These are phyloP conservation scores for Sicus ferrugineus DNA, from an alignment of 2,888 invertebrate genomes.

Conservation along the genomic window DNA sequence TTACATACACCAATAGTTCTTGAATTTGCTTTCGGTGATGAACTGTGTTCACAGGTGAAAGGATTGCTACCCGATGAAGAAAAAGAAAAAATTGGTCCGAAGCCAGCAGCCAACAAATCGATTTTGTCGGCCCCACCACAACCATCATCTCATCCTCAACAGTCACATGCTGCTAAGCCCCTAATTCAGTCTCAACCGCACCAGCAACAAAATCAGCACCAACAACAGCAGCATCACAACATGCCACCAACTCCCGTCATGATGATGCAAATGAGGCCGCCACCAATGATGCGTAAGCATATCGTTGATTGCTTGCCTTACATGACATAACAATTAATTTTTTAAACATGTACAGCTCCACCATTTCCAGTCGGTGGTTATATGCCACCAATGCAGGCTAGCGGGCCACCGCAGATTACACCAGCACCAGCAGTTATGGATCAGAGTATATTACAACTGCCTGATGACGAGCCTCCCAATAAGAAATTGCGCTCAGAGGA, in stretches of 20 bases:
- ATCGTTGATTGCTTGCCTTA: no score
- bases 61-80: conserved; percentile 94
- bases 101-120: conserved; percentile 69
- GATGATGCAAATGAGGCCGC: conserved; percentile 64
- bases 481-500: conserved; percentile 94
- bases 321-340: no score
- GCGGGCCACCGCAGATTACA: conserved; percentile 54
- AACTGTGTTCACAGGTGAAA: conserved; percentile 68
- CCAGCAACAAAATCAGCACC: conserved; percentile 47
- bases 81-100: conserved; percentile 96
- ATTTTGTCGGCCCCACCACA: conserved; percentile 61
- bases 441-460: conserved; percentile 65
- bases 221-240: conserved; percentile 50
- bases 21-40: neutral
- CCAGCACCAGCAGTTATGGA: conserved; percentile 68
- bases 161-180: conserved; percentile 39
- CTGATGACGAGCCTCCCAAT: conserved; percentile 84
- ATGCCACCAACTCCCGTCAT: conserved; percentile 60
- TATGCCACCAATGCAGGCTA: conserved; percentile 60
- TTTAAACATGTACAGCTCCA: conserved; percentile 57
- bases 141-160: conserved; percentile 41
- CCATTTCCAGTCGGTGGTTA: conserved; percentile 65
- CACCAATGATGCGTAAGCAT: conserved; percentile 65
- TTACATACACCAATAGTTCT: neutral
- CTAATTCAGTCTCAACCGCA: conserved; percentile 51